A percentile compares a stretch with the other conserved stretches of the same genome.
These are phyloP conservation scores for Limnephilus marmoratus DNA, from an alignment of 2,888 invertebrate species.

Conservation along the genomic window DNA sequence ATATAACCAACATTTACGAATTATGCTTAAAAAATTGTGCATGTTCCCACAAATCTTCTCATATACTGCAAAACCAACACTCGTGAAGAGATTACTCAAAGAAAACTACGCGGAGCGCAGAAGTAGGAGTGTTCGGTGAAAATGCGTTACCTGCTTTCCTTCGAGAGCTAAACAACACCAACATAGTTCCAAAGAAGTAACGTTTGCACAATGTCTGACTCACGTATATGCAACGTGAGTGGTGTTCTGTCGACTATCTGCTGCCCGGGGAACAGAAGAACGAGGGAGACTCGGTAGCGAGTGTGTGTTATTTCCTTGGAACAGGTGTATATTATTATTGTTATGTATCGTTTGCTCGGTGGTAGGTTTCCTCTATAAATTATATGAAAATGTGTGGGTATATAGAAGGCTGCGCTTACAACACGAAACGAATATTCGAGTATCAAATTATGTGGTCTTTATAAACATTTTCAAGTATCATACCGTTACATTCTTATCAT, in stretches of 20 bases:
- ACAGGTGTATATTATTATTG: background rate
- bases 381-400: no score
- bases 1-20: background rate
- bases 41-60: background rate
- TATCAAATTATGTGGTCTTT: no score
- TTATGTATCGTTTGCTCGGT: background rate
- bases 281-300: background rate
- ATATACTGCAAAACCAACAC: background rate
- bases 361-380: no score
- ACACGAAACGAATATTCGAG: background rate
- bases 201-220: background rate
- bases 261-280: background rate
- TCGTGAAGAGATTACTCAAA: background rate
- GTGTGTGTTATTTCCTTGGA: background rate
- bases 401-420: background rate
- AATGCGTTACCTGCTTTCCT: background rate
- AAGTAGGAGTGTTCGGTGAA: background rate
- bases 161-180: background rate
- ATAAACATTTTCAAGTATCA: no score
- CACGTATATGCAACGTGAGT: background rate
- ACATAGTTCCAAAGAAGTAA: background rate
- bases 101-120: background rate
- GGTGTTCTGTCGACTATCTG: background rate
- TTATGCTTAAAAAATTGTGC: background rate
- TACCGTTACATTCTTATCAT: no score